Evolutionary conservation across 2,888 invertebrate genomes (phyloP).

Genomic region (Andrena camellia): DNA sequence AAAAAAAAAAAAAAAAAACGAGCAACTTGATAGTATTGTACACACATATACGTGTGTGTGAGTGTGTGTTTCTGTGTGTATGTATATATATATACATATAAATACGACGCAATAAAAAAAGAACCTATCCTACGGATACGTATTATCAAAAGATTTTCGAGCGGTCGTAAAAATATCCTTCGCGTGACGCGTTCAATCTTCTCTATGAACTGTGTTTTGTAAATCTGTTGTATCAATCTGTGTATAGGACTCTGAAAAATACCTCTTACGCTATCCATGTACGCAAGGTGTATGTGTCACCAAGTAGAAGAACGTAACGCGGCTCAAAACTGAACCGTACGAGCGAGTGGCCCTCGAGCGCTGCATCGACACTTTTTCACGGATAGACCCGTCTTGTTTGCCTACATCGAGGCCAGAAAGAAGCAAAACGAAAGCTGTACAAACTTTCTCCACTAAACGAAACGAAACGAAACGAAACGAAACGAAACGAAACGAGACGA

Average conservation of each 20-base stretch:
- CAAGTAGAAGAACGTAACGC: conserved; percentile 75
- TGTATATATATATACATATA: conserved; percentile 45
- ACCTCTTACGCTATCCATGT: conserved; percentile 64
- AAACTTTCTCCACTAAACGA: not conserved
- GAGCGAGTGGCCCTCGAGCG: conserved; percentile 67
- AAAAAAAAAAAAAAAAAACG: no score
- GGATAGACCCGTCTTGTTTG: not conserved
- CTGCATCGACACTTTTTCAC: conserved; percentile 57
- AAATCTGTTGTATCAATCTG: conserved; percentile 67
- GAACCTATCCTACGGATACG: conserved; percentile 71
- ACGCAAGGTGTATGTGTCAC: conserved; percentile 72
- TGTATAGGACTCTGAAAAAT: conserved; percentile 71
- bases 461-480: not conserved
- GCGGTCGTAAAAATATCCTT: conserved; percentile 72
- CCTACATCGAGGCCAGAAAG: not conserved
- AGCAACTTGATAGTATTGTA: conserved; percentile 57
- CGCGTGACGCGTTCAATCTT: conserved; percentile 66
- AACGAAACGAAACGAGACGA: not conserved
- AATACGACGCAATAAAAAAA: conserved; percentile 72
- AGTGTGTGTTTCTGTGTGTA: not conserved
- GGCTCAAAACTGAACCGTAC: conserved; percentile 71
- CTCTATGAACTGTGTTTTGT: conserved; percentile 64
- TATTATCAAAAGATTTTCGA: conserved; percentile 70
- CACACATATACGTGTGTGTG: not conserved
- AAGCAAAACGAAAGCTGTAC: not conserved